Conservation (phyloP, 2,888 invertebrate species). For the Cremastinae sp. region DNA sequence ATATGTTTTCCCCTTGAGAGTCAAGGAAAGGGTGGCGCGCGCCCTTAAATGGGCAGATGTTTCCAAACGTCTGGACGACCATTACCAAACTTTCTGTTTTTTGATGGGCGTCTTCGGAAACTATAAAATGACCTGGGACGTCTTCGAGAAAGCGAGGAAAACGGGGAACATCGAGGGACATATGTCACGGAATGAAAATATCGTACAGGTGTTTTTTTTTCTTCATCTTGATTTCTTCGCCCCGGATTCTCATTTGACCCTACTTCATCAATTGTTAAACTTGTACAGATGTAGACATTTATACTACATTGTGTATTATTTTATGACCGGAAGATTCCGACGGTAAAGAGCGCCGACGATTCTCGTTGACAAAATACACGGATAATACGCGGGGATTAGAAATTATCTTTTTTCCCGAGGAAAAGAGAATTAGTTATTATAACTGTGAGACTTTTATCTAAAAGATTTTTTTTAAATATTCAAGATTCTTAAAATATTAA, state of each 20-base stretch:
- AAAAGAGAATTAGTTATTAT: background rate
- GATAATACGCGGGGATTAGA: slow-evolving; percentile 42
- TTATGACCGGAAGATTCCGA: slow-evolving; percentile 26
- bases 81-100: slow-evolving; percentile 45
- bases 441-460: too few species aligned
- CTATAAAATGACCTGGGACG: slow-evolving; percentile 42
- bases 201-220: slow-evolving; percentile 51
- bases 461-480: too few species aligned
- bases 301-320: slow-evolving; percentile 5
- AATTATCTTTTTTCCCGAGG: background rate
- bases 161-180: slow-evolving; percentile 7
- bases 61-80: slow-evolving; percentile 41
- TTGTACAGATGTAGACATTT: slow-evolving; percentile 8
- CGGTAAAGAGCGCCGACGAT: slow-evolving; percentile 34
- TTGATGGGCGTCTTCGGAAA: slow-evolving; percentile 13
- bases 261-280: background rate
- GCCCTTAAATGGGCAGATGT: slow-evolving; percentile 58
- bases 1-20: background rate
- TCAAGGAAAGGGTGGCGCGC: slow-evolving; percentile 49
- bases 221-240: slow-evolving; percentile 47
- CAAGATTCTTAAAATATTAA: too few species aligned
- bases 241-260: slow-evolving; percentile 34
- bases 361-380: slow-evolving; percentile 57
- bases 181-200: slow-evolving; percentile 28
- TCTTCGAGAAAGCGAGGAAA: background rate